Base-by-base conservation (phyloP, 2,113 vertebrate genomes). In the Mixornis gularis region DNA sequence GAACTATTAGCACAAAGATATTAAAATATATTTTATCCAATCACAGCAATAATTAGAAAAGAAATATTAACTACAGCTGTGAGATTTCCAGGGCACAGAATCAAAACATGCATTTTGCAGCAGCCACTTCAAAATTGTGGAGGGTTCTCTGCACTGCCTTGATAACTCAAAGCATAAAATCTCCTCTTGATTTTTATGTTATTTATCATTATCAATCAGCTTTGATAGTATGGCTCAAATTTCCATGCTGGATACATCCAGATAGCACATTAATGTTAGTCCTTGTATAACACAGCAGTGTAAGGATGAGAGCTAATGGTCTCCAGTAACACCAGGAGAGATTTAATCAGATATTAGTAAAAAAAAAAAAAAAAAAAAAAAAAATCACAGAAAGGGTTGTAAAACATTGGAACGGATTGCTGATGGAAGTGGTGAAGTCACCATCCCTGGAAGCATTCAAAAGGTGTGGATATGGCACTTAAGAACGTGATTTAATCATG, bases 21-120 rank as follows among this genome's bases (percentile, higher is more conserved):
- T 89, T 93, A 73, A 77, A 95, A 94, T 91, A 58, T 60, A 73
- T 91, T 94, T 92, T 81, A 89, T 76, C 68, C 56, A 87, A 59
- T 94, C 76, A 91, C 20, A 78, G 20, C 36, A 83, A 78, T 91
- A 92, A 83, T 44, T 89, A 68, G 48, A 80, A 85, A 91, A 85
- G 51, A 95, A 93, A 87, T 56, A 87, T 73, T 78, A 71, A 44
- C 48, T 73, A 24, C 43, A 82, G 71, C 36, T 19, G 29, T 71
- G 60, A 91, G 60, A 73, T n/a, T 85, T 79, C 68, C 43, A 52
- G 48, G 21, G 63, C 63, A 89, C 43, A 66, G 79, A 87, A 91
- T 91, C 17, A 63, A 77, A 91, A 91, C 38, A 41, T 43, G 27
- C 16, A 14, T 79, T 95, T 94, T 92, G n/a, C 53, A 86, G n/a